Base-by-base conservation (phyloP, 2,113 vertebrate species). In the Anarhynchus alexandrinus region DNA sequence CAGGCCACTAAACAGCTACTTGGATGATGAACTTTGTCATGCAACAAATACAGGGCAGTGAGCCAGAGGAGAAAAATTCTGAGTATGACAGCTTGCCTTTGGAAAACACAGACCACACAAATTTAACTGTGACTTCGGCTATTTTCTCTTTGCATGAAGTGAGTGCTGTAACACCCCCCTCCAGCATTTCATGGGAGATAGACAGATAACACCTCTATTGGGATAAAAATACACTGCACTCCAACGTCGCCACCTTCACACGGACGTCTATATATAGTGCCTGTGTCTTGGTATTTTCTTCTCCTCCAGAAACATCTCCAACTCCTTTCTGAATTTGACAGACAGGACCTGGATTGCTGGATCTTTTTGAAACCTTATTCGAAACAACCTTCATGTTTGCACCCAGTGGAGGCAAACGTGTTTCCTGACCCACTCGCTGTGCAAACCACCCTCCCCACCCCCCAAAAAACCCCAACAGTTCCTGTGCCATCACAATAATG, bases 141-240 rank as follows among this genome's bases (percentile, higher is more conserved):
- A 78, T 83, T 95, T 36, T 57, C 18, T 90, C 51, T 86, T 12
- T 9, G 20, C 82, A 19, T 69, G 91, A 94, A 85, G 77, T 5
- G 47, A 80, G 81, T 34, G 78, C 93, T 96, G 69, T 57, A 82
- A 82, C 93, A 94, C 40, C 92, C 92, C 88, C 94, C 82, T 71
- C 82, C 86, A 93, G 86, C 88, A 77, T 76, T 88, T 95, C 90
- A 61, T 67, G 89, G 92, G 97, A 97, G 95, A 97, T 91, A 97
- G 94, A 94, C 94, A 97, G 87, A 94, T 96, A 93, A 91, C 94
- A 94, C 91, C 95, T 95, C 95, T 91, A 78, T 78, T 43, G 87
- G 92, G 96, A 96, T 96, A 97, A 97, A 97, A 97, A 97, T 97
- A 97, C 70, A 5, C 73, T 15, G n/a, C 90, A 85, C 96, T 97